Evolutionary conservation across 2,113 vertebrate species (phyloP), one percentile per base, ranked within the genome.

Genomic region (Lepidiolamprologus cunningtoni): DNA sequence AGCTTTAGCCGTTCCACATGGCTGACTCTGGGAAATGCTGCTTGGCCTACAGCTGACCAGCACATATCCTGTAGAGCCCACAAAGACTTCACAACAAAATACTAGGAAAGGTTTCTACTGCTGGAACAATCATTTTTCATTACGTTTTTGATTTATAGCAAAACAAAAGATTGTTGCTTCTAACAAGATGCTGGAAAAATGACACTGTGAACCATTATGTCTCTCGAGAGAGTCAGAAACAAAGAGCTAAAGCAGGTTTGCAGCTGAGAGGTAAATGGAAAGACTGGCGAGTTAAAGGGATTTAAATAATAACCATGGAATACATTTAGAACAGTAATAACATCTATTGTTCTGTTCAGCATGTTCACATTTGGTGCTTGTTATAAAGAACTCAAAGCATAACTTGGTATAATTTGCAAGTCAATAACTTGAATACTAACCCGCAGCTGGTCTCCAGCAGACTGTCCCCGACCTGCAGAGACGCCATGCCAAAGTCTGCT

Each of bases 381-480:
- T 45, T 71, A 71, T 45, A 10, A 73, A 73, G 66, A 37, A 66
- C 33, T 37, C 19, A 66, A 37, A 66, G 61, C 33, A 11, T 37
- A 37, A 37, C 37, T 26, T 73, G 40, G 13, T 45, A 21, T 68
- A 40, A 68, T 37, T 8, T 37, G 63, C 63, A 68, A 68, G 33
- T 68, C 63, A 68, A 37, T 68, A n/a, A 68, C 17, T 50, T 8
- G 37, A 14, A 61, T 7, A 97, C 98, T 97, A 94, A 99, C 99
- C 99, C 99, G 23, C 99, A 99, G 96, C 99, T 99, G 94, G 99
- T 99, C 97, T 99, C 99, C 96, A 99, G 96, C 91, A 99, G 97
- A 96, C 98, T 99, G 95, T 99, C 99, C 86, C 98, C 99, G 90
- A 99, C 99, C 97, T 99, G 99, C 97, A 99, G 97, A 23, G 99